phyloP scores from a whole-genome alignment of 2,888 invertebrate genomes.

The Thera britannica region DNA sequence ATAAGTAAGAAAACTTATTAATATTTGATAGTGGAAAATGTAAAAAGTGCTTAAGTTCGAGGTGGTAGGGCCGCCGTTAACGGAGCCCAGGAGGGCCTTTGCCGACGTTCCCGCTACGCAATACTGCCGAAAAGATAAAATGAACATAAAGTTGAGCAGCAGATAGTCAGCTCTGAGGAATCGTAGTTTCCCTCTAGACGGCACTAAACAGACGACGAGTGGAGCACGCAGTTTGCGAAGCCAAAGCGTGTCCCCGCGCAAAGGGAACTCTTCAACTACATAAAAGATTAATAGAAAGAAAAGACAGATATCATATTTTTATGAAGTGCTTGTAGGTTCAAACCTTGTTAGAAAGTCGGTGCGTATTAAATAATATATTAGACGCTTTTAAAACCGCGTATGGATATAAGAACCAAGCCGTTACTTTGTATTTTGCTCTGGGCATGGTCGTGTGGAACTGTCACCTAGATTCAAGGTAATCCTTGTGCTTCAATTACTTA shows the following conservation, averaged over 20 bases:
- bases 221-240: conserved; percentile 68
- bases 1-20: conserved; percentile 61
- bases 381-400: neutral
- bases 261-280: conserved; percentile 15
- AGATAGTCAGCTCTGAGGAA: conserved; percentile 81
- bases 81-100: conserved; percentile 81
- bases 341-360: neutral
- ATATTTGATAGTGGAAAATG: conserved; percentile 78
- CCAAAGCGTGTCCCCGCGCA: conserved; percentile 39
- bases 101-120: conserved; percentile 76
- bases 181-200: conserved; percentile 80
- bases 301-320: conserved; percentile 1
- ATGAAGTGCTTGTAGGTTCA: neutral
- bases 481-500: no score
- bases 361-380: neutral
- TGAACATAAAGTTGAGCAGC: conserved; percentile 83
- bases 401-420: no score
- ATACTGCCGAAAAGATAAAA: conserved; percentile 84
- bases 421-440: no score
- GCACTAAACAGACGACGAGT: conserved; percentile 71
- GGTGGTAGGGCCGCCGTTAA: conserved; percentile 76
- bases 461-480: no score
- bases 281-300: conserved; percentile 1
- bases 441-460: no score
- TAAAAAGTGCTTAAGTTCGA: conserved; percentile 74